Percentiles rank a stretch among this genome's conserved stretches.
phyloP scores from a whole-genome alignment of 2,113 vertebrate species.

The Pluvianellus socialis region DNA sequence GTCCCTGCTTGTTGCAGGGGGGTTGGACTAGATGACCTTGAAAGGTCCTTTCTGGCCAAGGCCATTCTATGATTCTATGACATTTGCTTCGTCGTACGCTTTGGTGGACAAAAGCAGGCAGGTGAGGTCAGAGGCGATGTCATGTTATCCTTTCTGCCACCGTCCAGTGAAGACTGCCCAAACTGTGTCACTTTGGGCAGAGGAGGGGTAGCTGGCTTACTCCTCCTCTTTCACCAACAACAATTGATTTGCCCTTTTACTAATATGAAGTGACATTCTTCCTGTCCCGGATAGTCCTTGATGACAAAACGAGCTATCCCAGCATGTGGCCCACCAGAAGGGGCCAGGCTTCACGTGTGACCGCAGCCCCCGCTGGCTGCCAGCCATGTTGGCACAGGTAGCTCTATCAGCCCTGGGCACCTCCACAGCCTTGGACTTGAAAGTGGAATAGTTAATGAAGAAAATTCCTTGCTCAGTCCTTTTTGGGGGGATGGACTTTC shows the following conservation, averaged over 20 bases:
- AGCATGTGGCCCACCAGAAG: background rate
- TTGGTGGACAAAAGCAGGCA: background rate
- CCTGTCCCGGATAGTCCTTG: background rate
- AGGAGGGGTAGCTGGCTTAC: background rate
- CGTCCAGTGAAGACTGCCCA: too few relatives aligned
- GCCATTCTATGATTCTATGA: background rate
- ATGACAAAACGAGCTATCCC: background rate
- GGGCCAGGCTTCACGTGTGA: background rate
- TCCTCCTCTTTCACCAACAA: background rate
- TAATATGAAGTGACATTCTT: background rate
- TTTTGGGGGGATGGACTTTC: background rate
- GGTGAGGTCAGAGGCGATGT: background rate
- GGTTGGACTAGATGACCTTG: background rate
- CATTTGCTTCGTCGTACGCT: rapidly evolving
- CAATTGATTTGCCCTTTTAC: background rate
- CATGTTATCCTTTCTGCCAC: background rate
- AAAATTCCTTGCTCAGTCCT: background rate
- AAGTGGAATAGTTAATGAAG: background rate
- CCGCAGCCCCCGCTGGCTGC: background rate
- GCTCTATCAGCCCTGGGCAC: background rate
- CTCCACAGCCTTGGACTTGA: background rate
- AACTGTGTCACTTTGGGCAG: background rate
- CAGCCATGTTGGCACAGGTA: background rate
- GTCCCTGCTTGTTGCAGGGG: background rate
- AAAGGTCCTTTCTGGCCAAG: background rate